Conservation (phyloP, 2,113 vertebrate genomes). For the Petrocephalus zakoni region DNA sequence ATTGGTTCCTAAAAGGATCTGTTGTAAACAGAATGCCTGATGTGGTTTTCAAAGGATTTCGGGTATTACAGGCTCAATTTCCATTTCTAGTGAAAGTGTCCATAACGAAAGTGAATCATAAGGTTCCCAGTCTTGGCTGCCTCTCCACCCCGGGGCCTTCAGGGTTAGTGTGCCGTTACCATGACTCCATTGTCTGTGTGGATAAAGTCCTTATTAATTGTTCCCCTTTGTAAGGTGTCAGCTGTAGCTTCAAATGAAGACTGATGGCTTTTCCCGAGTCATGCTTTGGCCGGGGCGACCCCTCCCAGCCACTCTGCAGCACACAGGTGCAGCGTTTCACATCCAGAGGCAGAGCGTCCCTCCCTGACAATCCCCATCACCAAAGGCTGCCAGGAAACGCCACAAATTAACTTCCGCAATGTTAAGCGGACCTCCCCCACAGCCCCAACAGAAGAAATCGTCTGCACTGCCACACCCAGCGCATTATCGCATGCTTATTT, state of each 20-base stretch:
- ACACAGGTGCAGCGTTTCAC: conserved; percentile 52
- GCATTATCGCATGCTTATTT: neutral
- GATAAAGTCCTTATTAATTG: conserved; percentile 77
- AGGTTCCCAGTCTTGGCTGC: conserved; percentile 49
- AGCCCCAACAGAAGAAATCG: neutral
- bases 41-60: conserved; percentile 41
- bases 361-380: conserved; percentile 2
- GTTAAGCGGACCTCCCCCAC: neutral
- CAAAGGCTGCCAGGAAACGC: neutral
- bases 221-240: conserved; percentile 67
- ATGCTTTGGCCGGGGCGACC: conserved; percentile 31
- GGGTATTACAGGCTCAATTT: conserved; percentile 51
- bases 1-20: conserved; percentile 21
- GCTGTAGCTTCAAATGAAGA: conserved; percentile 68
- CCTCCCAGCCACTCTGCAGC: conserved; percentile 52
- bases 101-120: conserved; percentile 60
- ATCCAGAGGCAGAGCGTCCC: conserved; percentile 29
- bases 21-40: neutral
- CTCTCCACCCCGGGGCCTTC: conserved; percentile 52
- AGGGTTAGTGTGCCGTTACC: conserved; percentile 67
- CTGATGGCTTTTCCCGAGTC: conserved; percentile 67
- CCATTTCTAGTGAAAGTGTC: conserved; percentile 55
- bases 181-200: conserved; percentile 64
- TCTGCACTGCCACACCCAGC: neutral
- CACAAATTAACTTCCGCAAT: neutral